These are phyloP conservation scores for Sepiola atlantica DNA, from an alignment of 2,888 invertebrate species.

Conservation along the genomic window DNA sequence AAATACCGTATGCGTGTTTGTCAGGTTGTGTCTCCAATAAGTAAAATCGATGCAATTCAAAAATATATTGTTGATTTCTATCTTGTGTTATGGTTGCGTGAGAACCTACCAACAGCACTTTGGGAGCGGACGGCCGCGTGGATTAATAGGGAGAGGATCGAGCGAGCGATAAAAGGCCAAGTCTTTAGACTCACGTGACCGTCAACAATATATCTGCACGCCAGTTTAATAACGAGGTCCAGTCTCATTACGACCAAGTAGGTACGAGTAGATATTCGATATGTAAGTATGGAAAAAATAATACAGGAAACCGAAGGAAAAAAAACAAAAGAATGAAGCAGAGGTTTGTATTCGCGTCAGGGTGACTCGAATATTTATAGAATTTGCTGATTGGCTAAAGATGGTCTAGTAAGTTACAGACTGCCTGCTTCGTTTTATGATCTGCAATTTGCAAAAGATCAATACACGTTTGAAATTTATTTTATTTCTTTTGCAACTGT, in stretches of 20 bases:
- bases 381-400: not conserved
- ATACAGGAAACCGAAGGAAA: not conserved
- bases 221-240: not conserved
- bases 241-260: not conserved
- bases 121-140: too few species aligned
- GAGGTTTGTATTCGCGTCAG: not conserved
- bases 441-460: not conserved
- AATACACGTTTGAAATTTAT: not conserved
- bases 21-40: too few species aligned
- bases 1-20: too few species aligned
- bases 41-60: not conserved
- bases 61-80: slow-evolving; percentile 32
- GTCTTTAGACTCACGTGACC: slow-evolving; percentile 4
- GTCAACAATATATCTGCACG: not conserved
- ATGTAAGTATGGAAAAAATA: not conserved
- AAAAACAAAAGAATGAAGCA: not conserved
- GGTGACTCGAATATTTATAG: not conserved
- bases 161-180: not conserved
- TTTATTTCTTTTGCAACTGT: not conserved
- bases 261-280: slow-evolving; percentile 3
- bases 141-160: not conserved
- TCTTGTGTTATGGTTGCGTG: not conserved
- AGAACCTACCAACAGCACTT: not conserved
- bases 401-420: not conserved
- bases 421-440: not conserved